Percentiles rank a stretch among this genome's conserved stretches.
phyloP scores from a whole-genome alignment of 2,113 vertebrate species.

The Xiphias gladius region DNA sequence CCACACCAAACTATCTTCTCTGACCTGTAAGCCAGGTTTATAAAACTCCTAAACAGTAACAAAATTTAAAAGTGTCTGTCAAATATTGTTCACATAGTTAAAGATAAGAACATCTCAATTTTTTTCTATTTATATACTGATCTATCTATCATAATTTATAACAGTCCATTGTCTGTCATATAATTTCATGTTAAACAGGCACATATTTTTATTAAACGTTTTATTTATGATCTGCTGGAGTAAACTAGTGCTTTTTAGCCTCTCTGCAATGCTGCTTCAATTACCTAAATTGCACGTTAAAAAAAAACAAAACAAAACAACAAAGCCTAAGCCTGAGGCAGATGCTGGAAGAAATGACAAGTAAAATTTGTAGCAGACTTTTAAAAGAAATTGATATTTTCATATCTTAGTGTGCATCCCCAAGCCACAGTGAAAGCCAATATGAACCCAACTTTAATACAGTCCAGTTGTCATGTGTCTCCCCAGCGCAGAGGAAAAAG shows the following conservation, averaged over 20 bases:
- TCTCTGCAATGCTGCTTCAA: background rate
- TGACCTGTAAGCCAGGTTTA: background rate
- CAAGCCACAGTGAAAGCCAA: background rate
- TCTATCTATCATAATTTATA: too few relatives aligned
- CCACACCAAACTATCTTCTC: constrained; percentile 23
- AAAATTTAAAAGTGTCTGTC: background rate
- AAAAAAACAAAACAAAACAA: background rate
- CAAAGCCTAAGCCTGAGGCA: background rate
- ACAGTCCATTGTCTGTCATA: background rate
- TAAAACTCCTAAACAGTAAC: constrained; percentile 3
- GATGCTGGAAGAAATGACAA: background rate
- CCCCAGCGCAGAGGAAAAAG: constrained; percentile 72
- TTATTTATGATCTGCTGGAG: background rate
- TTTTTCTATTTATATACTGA: too few relatives aligned
- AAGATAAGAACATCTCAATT: background rate
- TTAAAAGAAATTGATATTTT: background rate
- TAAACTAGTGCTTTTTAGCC: background rate
- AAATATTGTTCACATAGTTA: background rate
- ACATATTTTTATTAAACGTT: background rate
- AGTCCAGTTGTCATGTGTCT: constrained; percentile 40
- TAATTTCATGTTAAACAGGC: background rate
- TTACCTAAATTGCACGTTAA: background rate
- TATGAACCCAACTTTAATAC: constrained; percentile 5
- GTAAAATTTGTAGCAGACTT: background rate
- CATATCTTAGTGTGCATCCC: background rate